These are phyloP conservation scores for Saxicola maurus DNA, from an alignment of 2,797 vertebrate genomes.

Conservation along the genomic window DNA sequence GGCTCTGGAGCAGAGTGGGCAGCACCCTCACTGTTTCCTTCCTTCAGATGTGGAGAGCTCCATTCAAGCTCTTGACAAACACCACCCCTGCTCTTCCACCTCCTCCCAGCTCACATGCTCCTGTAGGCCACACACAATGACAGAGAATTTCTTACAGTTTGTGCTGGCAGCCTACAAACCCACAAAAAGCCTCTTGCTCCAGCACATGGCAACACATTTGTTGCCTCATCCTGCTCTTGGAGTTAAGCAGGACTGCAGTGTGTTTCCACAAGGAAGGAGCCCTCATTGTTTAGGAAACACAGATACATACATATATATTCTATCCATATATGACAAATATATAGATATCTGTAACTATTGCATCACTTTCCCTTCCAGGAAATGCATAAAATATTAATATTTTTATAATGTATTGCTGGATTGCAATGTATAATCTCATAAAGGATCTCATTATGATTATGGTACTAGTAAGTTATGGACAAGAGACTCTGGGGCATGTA, in stretches of 20 bases:
- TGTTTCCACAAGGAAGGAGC: neutral
- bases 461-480: neutral
- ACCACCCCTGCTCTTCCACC: neutral
- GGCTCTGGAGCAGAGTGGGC: neutral
- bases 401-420: neutral
- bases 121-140: neutral
- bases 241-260: neutral
- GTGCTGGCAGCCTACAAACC: neutral
- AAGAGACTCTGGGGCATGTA: neutral
- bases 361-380: neutral
- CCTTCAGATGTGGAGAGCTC: neutral
- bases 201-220: rapidly evolving
- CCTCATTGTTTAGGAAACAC: neutral
- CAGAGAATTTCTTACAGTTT: neutral
- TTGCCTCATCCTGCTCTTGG: neutral
- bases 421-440: neutral
- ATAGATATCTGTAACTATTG: neutral
- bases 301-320: neutral
- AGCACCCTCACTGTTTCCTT: neutral
- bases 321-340: neutral
- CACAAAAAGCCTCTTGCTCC: neutral
- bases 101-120: neutral
- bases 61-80: neutral
- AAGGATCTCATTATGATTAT: neutral
- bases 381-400: neutral